These are phyloP conservation scores for Mormyrus hasselquistii DNA, from an alignment of 2,797 vertebrate species.

Conservation along the genomic window DNA sequence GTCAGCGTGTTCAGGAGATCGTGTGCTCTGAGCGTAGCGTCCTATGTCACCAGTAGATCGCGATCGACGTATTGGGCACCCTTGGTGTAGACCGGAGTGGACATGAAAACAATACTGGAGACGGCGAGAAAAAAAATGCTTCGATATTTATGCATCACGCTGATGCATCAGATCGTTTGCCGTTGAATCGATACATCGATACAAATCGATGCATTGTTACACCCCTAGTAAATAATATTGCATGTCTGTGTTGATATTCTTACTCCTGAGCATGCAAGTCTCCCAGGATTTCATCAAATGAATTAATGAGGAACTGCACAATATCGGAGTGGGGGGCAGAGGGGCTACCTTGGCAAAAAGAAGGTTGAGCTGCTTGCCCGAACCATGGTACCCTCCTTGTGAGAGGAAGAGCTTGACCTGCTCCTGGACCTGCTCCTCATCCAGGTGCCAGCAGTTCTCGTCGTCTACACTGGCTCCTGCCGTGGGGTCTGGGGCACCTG, in stretches of 20 bases:
- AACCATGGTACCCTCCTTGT: conserved; percentile 92
- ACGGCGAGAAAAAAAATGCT: too few relatives aligned
- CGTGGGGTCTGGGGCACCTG: conserved; percentile 92
- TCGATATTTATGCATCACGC: too few relatives aligned
- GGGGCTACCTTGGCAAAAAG: conserved; percentile 84
- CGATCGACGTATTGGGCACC: too few relatives aligned
- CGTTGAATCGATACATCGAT: too few relatives aligned
- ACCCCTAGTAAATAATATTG: too few relatives aligned
- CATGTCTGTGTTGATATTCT: background rate
- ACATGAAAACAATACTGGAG: too few relatives aligned
- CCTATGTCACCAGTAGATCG: too few relatives aligned
- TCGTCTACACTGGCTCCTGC: conserved; percentile 94
- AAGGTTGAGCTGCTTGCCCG: conserved; percentile 92
- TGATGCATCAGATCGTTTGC: too few relatives aligned
- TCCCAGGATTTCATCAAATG: background rate
- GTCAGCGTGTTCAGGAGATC: too few relatives aligned
- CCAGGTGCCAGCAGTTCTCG: conserved; percentile 96
- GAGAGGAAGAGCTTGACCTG: conserved; percentile 96
- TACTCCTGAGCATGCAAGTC: background rate
- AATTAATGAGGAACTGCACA: background rate
- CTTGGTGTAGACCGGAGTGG: too few relatives aligned
- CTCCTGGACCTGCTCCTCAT: conserved; percentile 94
- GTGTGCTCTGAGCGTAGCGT: too few relatives aligned
- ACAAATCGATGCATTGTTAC: too few relatives aligned
- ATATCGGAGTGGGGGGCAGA: background rate